Percentiles rank a stretch among this genome's conserved stretches.
phyloP scores from a whole-genome alignment of 35 echinoderm and acorn worm species.

The Ophioderma brevispina region DNA sequence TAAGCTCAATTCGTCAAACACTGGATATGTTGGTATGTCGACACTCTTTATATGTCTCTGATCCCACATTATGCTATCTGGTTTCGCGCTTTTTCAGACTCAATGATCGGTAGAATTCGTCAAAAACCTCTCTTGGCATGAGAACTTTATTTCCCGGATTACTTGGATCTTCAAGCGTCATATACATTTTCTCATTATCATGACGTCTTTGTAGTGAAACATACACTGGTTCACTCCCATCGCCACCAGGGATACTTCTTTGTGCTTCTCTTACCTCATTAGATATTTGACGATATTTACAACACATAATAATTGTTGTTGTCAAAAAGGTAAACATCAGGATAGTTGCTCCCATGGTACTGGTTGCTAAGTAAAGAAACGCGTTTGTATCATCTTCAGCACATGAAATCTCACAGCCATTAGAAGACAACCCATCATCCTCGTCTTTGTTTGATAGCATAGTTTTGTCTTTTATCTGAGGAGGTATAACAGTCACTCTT shows the following conservation, averaged over 20 bases:
- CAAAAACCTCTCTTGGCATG: too few species aligned
- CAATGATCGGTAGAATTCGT: too few species aligned
- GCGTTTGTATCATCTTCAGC: neutral
- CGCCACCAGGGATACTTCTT: neutral
- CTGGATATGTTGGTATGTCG: too few species aligned
- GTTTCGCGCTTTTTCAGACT: too few species aligned
- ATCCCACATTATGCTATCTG: too few species aligned
- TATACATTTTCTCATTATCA: neutral
- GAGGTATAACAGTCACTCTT: too few species aligned
- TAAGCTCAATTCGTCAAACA: too few species aligned
- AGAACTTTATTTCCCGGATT: too few species aligned
- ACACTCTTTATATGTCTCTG: too few species aligned
- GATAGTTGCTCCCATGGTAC: neutral
- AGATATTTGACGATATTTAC: neutral
- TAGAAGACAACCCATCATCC: too few species aligned
- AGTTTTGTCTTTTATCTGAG: too few species aligned
- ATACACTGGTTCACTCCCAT: neutral
- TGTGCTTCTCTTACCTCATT: neutral
- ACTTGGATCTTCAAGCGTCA: neutral
- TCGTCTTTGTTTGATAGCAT: too few species aligned
- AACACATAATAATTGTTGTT: neutral
- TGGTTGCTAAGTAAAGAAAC: neutral
- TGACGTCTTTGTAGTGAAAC: neutral
- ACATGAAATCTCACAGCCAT: neutral
- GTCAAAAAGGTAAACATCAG: neutral